phyloP scores from a whole-genome alignment of 2,888 invertebrate genomes.

The Drosophila siamana region DNA sequence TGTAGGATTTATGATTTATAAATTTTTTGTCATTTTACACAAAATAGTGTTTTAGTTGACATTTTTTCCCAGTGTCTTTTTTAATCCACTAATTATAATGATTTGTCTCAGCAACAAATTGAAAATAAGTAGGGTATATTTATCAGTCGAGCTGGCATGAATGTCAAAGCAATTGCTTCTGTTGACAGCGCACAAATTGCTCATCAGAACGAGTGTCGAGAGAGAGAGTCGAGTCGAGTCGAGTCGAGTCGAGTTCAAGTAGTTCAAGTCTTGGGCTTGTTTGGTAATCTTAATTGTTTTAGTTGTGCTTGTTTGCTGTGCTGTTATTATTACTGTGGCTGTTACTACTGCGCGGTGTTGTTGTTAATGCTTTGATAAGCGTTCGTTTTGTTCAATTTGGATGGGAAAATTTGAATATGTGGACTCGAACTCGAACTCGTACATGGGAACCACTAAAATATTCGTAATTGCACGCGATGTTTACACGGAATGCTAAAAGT shows the following conservation, averaged over 20 bases:
- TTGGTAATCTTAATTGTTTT: slow-evolving; percentile 63
- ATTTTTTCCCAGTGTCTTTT: too few relatives aligned
- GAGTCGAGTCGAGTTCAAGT: slow-evolving; percentile 13
- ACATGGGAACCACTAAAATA: slow-evolving; percentile 41
- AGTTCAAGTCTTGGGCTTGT: slow-evolving; percentile 1
- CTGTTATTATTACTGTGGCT: slow-evolving; percentile 6
- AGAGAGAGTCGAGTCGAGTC: too few relatives aligned
- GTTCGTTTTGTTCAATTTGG: slow-evolving; percentile 68
- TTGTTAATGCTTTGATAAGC: slow-evolving; percentile 66
- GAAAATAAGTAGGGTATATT: too few relatives aligned
- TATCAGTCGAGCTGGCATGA: not conserved
- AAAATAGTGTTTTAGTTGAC: too few relatives aligned
- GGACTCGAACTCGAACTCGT: not conserved
- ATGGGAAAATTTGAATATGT: slow-evolving; percentile 35
- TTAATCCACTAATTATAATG: too few relatives aligned
- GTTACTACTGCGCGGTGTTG: slow-evolving; percentile 11
- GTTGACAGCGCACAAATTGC: slow-evolving; percentile 1
- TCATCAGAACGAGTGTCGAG: not conserved
- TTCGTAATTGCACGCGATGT: slow-evolving; percentile 77
- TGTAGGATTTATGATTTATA: too few relatives aligned
- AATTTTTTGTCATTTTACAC: too few relatives aligned
- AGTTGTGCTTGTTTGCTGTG: slow-evolving; percentile 20
- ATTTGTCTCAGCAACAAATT: too few relatives aligned
- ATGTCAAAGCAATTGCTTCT: not conserved
- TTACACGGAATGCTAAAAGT: slow-evolving; percentile 66